Evolutionary conservation across 2,888 invertebrate genomes (phyloP), one percentile per base, ranked within the genome.

Genomic region (Acleris holmiana): DNA sequence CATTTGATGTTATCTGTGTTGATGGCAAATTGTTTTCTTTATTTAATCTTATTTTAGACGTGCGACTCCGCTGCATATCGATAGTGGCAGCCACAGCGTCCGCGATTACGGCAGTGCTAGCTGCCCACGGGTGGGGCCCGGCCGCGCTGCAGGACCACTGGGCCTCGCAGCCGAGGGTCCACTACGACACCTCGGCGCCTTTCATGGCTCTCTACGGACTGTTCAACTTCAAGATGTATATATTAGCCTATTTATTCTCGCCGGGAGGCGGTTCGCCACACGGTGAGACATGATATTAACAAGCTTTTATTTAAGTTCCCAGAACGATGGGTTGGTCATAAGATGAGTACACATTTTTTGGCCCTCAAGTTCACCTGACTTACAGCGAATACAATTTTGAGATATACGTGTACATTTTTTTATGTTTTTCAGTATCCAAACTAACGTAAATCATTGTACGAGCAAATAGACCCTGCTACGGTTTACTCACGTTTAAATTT

Each of bases 191-290:
- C 73, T 98, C 98, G 0, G 98, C 97, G 7, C 98, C 99, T 72
- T 99, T 99, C 88, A 98, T 99, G 96, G 96, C 98, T 4, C 96
- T 98, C 73, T 99, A 99, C 84, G 98, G 98, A 25, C 93, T 99
- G 50, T 94, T 98, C 61, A 99, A 99, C 92, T 97, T 98, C 85
- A 98, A 99, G 85, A 88, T 99, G 71, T 98, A 97, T 86, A 96
- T 97, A 7, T 96, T 99, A 96, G 97, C 98, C 17, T 99, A 98
- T 86, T 96, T 99, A 54, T 99, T 98, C 86, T 96, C 98, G 0
- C 98, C 99, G 0, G 95, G 96, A 25, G 94, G 94, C 66, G 96
- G 95, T 73, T 95, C 97, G 70, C 92, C 96, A 55, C 97, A 97
- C 84, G 98, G 98, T 98, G 90, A 94, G 93, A 84, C 15, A 54